Evolutionary conservation across 1,140 invertebrate genomes (phyloP), one percentile per base, ranked within the genome.

Genomic region (Eriosoma lanigerum): DNA sequence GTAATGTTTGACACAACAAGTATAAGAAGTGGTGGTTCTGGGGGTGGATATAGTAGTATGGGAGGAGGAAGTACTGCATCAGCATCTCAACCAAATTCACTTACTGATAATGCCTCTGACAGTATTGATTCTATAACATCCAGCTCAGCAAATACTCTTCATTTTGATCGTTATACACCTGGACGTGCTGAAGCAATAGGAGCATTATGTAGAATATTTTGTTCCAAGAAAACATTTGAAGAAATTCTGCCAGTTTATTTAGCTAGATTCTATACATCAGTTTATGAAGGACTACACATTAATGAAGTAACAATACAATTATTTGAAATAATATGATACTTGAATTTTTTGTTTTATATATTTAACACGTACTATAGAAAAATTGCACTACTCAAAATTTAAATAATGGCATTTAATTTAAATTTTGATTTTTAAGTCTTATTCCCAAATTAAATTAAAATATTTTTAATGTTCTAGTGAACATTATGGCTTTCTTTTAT

Each of bases 121-220:
- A 82, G 81, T 15, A 82, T 64, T 24, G 64, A 60, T 26, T 60
- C 78, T 44, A 72, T 60, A 72, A 83, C 82, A 32, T 82, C 82
- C 4, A 64, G 81, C 54, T 82, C 82, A 15, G 32, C 32, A 15
- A 81, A 82, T n/a, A 24, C 82, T 46, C 66, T 76, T 48, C 54
- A 81, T 64, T 86, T 91, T 80, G 91, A 92, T 83, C 90, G 90
- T 83, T 93, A 91, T 84, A 91, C 93, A 84, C 89, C 91, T 83
- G 98, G 98, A 3, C 89, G 94, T 83, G 97, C 98, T 0, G 96
- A 98, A 87, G 97, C 98, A 4, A 89, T 98, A 82, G 97, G 96
- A 1, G 92, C 96, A 9, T 86, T 99, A 8, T 98, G 96, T 87
- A 89, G 96, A 84, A 96, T 99, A 83, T 94, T 99, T 84, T 98